Percentiles rank a stretch among this genome's conserved stretches.
Conservation (phyloP, 1,140 invertebrate species). For the Saccostrea cuccullata region DNA sequence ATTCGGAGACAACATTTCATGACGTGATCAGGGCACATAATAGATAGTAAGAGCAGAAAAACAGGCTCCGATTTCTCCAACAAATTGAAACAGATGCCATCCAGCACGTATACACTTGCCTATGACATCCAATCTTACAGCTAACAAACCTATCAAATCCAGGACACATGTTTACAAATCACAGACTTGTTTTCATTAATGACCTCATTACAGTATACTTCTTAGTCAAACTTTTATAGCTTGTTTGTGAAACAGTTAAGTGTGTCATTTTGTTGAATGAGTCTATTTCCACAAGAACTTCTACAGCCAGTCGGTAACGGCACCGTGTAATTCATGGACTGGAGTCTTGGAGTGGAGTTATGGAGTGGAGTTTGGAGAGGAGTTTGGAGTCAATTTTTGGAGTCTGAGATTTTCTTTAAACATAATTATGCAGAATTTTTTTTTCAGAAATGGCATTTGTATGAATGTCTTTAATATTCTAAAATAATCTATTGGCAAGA, state of each 20-base stretch:
- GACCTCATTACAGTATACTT: neutral
- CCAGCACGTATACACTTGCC: neutral
- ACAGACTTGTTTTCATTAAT: neutral
- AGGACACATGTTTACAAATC: neutral
- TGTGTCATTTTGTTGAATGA: slow-evolving; percentile 6
- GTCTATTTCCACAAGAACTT: neutral
- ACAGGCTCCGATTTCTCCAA: neutral
- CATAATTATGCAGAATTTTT: no score
- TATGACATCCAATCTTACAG: neutral
- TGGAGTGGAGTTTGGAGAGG: no score
- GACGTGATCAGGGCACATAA: neutral
- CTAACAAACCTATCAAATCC: neutral
- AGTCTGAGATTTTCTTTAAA: no score
- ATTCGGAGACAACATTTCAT: neutral
- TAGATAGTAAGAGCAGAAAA: neutral
- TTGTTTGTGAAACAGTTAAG: neutral
- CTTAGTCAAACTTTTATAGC: neutral
- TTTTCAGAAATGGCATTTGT: no score
- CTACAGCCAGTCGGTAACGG: neutral
- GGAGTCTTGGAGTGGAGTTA: no score
- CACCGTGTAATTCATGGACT: no score
- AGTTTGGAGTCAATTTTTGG: no score
- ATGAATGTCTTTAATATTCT: no score
- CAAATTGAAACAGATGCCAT: neutral
- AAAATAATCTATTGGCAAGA: no score